phyloP scores from a whole-genome alignment of 2,113 vertebrate species.

The Microtus ochrogaster region DNA sequence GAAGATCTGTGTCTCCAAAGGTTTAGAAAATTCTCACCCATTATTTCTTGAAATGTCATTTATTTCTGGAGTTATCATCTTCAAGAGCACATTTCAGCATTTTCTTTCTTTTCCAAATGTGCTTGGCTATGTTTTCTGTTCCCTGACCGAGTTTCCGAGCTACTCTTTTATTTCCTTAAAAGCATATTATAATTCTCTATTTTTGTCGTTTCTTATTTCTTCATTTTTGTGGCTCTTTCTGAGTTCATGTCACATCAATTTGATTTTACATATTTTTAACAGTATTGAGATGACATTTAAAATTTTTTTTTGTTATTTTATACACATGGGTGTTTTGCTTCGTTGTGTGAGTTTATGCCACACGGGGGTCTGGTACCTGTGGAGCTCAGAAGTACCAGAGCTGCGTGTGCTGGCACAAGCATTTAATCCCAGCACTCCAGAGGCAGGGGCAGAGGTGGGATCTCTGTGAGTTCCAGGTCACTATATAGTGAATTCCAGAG shows the following conservation, averaged over 20 bases:
- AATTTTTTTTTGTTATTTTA: not conserved
- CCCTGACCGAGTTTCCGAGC: not conserved
- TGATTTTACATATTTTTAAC: not conserved
- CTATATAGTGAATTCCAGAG: not conserved
- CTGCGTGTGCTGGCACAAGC: not conserved
- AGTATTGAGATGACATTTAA: not conserved
- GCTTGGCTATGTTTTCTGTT: not conserved
- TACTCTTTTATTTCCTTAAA: not conserved
- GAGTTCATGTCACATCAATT: not conserved
- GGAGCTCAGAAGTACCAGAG: not conserved
- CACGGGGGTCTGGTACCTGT: not conserved
- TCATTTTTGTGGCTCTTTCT: not conserved
- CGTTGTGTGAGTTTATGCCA: not conserved
- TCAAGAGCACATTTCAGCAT: not conserved
- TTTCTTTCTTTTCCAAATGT: conserved; percentile 2
- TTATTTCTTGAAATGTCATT: conserved; percentile 16
- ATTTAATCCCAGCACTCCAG: not conserved
- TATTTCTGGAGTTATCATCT: not conserved
- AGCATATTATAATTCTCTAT: not conserved
- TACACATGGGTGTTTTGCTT: not conserved
- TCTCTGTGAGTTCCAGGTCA: not conserved
- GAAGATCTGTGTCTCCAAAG: not conserved
- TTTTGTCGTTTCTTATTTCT: not conserved
- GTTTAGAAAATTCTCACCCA: not conserved
- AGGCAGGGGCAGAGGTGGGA: not conserved